phyloP scores from a whole-genome alignment of 2,888 invertebrate genomes.

The Listrodromus nycthemerus region DNA sequence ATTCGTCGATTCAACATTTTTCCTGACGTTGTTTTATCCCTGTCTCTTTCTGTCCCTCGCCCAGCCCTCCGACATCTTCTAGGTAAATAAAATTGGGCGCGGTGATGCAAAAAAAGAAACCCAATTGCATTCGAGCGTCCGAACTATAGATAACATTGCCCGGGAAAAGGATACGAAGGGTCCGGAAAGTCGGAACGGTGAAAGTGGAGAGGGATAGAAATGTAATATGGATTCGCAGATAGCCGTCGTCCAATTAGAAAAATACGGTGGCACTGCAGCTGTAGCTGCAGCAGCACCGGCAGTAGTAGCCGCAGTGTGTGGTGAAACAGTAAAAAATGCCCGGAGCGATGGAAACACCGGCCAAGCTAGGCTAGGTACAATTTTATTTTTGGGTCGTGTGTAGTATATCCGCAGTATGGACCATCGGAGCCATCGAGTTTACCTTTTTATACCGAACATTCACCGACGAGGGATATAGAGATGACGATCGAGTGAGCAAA shows the following conservation, averaged over 20 bases:
- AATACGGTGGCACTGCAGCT: conserved; percentile 69
- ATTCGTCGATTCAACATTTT: conserved; percentile 73
- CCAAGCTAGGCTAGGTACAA: conserved; percentile 49
- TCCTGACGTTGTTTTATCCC: conserved; percentile 47
- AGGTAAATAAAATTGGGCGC: conserved; percentile 72
- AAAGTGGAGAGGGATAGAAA: conserved; percentile 63
- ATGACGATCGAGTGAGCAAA: conserved; percentile 54
- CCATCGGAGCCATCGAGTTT: conserved; percentile 25
- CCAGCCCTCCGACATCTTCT: conserved; percentile 68
- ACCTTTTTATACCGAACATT: conserved; percentile 40
- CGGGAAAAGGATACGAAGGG: conserved; percentile 39
- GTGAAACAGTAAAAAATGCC: conserved; percentile 57
- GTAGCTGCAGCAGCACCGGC: conserved; percentile 16
- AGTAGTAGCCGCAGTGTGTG: conserved; percentile 41
- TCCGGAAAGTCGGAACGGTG: conserved; percentile 57
- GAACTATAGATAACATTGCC: conserved; percentile 61
- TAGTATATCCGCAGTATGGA: conserved; percentile 51
- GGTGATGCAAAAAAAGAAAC: conserved; percentile 63
- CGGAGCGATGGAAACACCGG: conserved; percentile 64
- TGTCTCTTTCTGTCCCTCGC: neutral
- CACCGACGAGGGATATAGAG: conserved; percentile 24
- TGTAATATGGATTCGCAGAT: conserved; percentile 78
- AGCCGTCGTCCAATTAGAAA: conserved; percentile 78
- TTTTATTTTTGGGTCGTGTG: conserved; percentile 65
- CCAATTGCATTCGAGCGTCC: conserved; percentile 64